Conservation (phyloP, 1,140 invertebrate species). For the Leptopilina boulardi region DNA sequence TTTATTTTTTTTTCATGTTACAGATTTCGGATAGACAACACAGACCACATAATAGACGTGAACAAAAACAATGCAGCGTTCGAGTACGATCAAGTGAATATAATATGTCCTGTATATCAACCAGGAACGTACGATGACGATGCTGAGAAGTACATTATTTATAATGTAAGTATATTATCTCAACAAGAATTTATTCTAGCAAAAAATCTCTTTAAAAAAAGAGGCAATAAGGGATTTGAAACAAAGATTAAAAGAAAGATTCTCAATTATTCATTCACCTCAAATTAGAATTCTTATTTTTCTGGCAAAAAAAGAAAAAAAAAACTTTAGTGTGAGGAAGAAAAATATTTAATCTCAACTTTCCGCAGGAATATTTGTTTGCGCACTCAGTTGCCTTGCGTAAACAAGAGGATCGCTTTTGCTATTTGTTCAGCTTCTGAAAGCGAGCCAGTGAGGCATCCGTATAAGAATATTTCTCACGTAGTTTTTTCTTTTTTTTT, state of each 20-base stretch:
- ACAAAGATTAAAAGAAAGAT: not conserved
- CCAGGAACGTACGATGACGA: constrained; percentile 92
- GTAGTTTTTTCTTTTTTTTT: not conserved
- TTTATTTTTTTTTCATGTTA: constrained; percentile 73
- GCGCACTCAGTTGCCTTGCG: constrained; percentile 27
- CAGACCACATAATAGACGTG: constrained; percentile 97
- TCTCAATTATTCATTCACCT: not conserved
- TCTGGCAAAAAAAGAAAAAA: too few species aligned
- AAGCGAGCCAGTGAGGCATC: constrained; percentile 14
- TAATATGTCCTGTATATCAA: constrained; percentile 94
- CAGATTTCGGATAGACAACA: constrained; percentile 98
- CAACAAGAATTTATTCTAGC: not conserved
- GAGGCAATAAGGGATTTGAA: too few species aligned
- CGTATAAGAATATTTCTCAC: constrained; percentile 32
- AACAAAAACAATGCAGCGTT: constrained; percentile 95
- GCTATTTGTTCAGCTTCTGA: constrained; percentile 32
- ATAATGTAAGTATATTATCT: constrained; percentile 85
- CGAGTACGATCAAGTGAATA: constrained; percentile 96
- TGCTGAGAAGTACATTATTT: constrained; percentile 96
- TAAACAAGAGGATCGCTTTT: constrained; percentile 33
- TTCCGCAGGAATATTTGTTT: constrained; percentile 28
- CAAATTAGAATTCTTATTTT: constrained; percentile 1
- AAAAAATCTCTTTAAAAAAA: too few species aligned
- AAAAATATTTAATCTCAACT: constrained; percentile 30
- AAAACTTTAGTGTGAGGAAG: constrained; percentile 12